A percentile compares a stretch with the other conserved stretches of the same genome.
Conservation (phyloP, 2,113 vertebrate species). For the Panthera uncia region DNA sequence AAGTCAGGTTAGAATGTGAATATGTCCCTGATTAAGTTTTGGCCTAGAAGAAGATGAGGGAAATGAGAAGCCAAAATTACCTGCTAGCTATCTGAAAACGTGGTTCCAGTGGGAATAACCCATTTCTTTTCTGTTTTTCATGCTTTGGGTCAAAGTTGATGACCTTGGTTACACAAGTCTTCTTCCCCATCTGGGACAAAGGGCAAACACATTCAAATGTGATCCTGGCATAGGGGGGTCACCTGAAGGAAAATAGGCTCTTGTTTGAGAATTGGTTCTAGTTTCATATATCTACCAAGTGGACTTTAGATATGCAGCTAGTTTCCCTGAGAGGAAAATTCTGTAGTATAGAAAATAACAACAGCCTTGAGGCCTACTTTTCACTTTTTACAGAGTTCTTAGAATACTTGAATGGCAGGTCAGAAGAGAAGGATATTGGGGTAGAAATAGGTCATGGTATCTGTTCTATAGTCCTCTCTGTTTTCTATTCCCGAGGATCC, state of each 20-base stretch:
- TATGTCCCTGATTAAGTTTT: not conserved
- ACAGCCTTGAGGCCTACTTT: not conserved
- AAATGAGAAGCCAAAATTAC: not conserved
- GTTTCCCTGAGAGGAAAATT: not conserved
- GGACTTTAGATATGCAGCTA: not conserved
- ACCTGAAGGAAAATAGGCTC: not conserved
- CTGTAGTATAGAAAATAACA: not conserved
- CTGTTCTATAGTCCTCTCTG: not conserved
- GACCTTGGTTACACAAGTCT: not conserved
- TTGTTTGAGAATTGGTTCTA: not conserved
- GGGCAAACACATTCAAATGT: not conserved
- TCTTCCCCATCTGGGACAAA: not conserved
- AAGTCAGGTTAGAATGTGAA: not conserved
- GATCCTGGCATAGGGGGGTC: too few relatives aligned
- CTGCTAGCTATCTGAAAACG: not conserved
- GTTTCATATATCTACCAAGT: not conserved
- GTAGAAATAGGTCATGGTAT: not conserved
- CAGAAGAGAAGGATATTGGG: not conserved
- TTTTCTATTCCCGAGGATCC: not conserved
- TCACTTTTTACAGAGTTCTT: not conserved
- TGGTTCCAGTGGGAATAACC: rapidly evolving
- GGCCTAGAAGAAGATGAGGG: not conserved
- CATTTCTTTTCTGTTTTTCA: not conserved
- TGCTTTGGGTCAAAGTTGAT: not conserved
- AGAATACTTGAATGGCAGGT: not conserved